Base-by-base conservation (phyloP, 2,888 invertebrate genomes). In the Crossocerus cetratus region DNA sequence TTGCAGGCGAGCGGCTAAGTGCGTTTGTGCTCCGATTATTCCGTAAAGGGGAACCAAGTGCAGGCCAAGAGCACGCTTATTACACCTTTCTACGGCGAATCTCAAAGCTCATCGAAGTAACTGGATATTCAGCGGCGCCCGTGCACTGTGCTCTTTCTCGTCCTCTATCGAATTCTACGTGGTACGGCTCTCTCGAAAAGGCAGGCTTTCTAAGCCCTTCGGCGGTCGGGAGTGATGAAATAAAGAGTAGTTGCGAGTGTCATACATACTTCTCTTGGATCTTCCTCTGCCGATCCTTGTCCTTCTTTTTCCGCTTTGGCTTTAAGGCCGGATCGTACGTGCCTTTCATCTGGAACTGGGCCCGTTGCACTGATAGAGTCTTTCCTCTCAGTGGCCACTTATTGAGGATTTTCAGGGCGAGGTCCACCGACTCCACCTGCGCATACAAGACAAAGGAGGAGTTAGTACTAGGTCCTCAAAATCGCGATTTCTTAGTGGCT, bases 261-360 rank as follows among this genome's bases (percentile, higher is more conserved):
- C 23, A 72, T 69, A 89, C 91, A 90, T 90, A 95, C 94, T 97
- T 98, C 88, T 98, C 96, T 88, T 99, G 97, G 91, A 95, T 95
- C 90, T 97, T 97, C 91, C 96, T 96, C 66, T 97, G 89, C 87
- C 98, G 98, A 79, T 98, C 96, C 83, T 97, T 95, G 72, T 93
- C 91, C 89, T 96, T 96, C 90, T 95, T 96, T 88, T 95, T 96
- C 90, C 96, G 95, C 90, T 97, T 98, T 0, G 97, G 97, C 89
- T 97, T 98, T 65, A 97, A 93, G 0, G 94, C 93, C 1, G 99
- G 99, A 91, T 99, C 97, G 89, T 96, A 99, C 57, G 93, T 92
- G 14, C 98, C 99, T 91, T 99, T 99, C 93, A 98, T 92, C 90
- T 98, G 94, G 89, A 99, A 99, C 86, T 95, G 95, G 2, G 99